Evolutionary conservation across 1,140 invertebrate genomes (phyloP).

Genomic region (Homalodisca vitripennis): DNA sequence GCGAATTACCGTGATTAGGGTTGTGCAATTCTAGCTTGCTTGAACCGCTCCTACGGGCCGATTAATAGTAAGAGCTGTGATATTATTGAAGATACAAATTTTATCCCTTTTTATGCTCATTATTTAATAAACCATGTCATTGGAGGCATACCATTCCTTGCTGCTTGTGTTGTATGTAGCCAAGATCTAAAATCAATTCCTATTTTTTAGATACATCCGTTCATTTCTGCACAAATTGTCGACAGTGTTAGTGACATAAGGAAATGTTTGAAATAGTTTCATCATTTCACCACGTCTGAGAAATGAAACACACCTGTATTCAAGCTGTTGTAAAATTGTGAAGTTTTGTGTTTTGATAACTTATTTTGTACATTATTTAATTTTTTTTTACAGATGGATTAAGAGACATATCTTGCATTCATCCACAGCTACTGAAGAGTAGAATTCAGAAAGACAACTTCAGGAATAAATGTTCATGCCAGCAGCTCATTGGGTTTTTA

Average conservation of each 20-base stretch:
- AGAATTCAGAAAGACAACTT: constrained; percentile 28
- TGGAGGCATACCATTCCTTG: background rate
- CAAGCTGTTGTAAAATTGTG: background rate
- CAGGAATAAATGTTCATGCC: constrained; percentile 31
- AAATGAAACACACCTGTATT: no score
- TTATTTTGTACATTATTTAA: background rate
- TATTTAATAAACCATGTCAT: background rate
- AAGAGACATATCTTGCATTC: background rate
- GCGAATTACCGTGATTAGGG: no score
- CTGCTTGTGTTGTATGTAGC: background rate
- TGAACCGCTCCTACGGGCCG: no score
- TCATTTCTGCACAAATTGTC: background rate
- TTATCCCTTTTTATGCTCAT: background rate
- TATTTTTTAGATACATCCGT: no score
- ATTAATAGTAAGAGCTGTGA: no score
- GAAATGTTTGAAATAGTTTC: no score
- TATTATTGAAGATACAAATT: background rate
- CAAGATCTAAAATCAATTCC: no score
- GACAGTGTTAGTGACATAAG: no score
- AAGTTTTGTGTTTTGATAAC: background rate
- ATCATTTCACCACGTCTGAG: no score
- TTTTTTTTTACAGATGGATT: constrained; percentile 24
- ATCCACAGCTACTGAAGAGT: constrained; percentile 12
- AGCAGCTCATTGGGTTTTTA: constrained; percentile 23
- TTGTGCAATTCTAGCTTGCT: no score